Evolutionary conservation across 2,888 invertebrate genomes (phyloP), one percentile per base, ranked within the genome.

Genomic region (Lycaena phlaeas): DNA sequence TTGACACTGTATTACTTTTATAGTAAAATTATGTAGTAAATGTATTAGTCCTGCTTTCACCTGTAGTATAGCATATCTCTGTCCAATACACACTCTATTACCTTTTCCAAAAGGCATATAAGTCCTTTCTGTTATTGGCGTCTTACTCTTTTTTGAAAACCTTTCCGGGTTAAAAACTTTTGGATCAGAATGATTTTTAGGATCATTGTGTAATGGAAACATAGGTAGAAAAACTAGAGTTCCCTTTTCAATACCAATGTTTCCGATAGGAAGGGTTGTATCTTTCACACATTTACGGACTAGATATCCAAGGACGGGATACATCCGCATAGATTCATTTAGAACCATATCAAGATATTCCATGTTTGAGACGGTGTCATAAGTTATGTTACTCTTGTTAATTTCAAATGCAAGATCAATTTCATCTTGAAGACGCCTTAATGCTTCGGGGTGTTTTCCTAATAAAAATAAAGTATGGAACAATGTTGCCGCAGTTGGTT

Each of bases 21-120:
- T 38, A 10, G 59, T 50, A 31, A 57, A 71, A 17, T 61, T 44
- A 18, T 54, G 59, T 2, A 71, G 30, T 1, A 69, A 42, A 42
- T 70, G 57, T 2, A 59, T 48, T 7, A 68, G 36, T 1, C 63
- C 64, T 25, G 61, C 49, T 28, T 50, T 53, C 2, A 48, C 49
- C 46, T 55, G 55, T 2, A 71, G 40, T 7, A 49, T 54, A 1
- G 69, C 68, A 40, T 59, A 68, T 42, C 68, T 61, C 40, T 56
- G 51, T 47, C 85, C 85, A 2, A 85, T 71, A 45, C 85, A 86
- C 10, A 66, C 56, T 27, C 85, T 58, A 2, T 68, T 67, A 0
- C 84, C 85, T 51, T 62, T 73, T 1, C 85, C 85, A 48, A 85
- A 85, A 1, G 85, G 78, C 51, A 77, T 49, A 40, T 68, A 84